Conservation (phyloP, 1,140 invertebrate genomes). For the Aphelinus certus region DNA sequence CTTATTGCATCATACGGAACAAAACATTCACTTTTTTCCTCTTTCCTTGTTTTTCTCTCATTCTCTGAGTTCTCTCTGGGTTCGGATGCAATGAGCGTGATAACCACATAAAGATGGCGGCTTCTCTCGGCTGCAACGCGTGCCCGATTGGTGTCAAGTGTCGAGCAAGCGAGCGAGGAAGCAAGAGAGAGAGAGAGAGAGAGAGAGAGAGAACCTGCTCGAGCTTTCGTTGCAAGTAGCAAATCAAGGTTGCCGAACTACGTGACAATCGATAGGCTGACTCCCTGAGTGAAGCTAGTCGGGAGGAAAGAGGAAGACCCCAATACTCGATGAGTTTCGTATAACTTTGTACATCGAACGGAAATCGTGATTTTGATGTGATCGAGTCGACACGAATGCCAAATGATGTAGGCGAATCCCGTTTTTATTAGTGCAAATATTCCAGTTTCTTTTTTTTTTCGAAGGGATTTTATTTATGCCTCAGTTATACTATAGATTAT, state of each 20-base stretch:
- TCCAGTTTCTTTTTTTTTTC: no score
- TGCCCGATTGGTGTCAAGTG: conserved; percentile 27
- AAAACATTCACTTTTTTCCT: background rate
- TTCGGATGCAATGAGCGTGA: background rate
- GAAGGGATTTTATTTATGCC: no score
- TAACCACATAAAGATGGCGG: conserved; percentile 31
- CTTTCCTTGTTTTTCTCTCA: background rate
- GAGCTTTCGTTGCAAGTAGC: background rate
- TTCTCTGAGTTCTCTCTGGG: background rate
- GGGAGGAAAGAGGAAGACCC: no score
- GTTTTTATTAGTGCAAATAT: no score
- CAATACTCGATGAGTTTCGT: no score
- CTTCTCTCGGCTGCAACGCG: background rate
- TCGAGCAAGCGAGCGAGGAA: background rate
- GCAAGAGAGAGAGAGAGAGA: background rate
- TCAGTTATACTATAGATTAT: no score
- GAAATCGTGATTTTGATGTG: no score
- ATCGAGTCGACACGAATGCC: no score
- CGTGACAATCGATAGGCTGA: conserved; percentile 12
- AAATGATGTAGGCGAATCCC: no score
- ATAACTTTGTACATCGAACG: no score
- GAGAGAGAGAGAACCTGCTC: background rate
- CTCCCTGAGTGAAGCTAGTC: background rate
- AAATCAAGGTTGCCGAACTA: conserved; percentile 19
- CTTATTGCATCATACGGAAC: no score